Base-by-base conservation (phyloP, 2,113 vertebrate genomes). In the Rhagologus leucostigma region DNA sequence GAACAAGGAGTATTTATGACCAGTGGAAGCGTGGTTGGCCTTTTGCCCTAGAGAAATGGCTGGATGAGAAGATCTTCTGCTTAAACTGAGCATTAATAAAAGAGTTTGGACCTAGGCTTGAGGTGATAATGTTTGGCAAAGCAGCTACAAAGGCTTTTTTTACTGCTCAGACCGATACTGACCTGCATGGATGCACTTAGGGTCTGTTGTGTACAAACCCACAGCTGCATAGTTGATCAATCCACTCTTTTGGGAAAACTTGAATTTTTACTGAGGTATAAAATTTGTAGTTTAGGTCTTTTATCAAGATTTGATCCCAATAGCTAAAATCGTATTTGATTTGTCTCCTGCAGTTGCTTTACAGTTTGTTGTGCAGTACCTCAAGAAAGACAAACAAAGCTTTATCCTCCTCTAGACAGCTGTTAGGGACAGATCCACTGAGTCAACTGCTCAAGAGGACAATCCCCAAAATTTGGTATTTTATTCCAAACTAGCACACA, bases 41-140 rank as follows among this genome's bases (percentile, higher is more conserved):
- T 90, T 91, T 68, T 90, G 71, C 71, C 67, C 59, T 73, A 6
- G 76, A 88, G 70, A 90, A 95, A 52, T 73, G 55, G 13, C 27
- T 84, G 84, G 74, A 11, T 84, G 52, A 81, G 52, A 83, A 37
- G 39, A 63, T 55, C 46, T 87, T 56, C 50, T 80, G 26, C 52
- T 75, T 86, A 67, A 92, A 87, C 16, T 21, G 90, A 81, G 35
- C 55, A 32, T 81, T 74, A 67, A 39, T 55, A 77, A 86, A 89
- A 84, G 76, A 78, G 64, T 84, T 84, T 68, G n/a, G 37, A 71
- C 29, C 22, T 71, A 26, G n/a, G 12, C 29, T 64, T 59, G 37
- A 89, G 49, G 42, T 64, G 84, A 50, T 59, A 39, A 20, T 11
- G 5, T 78, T 82, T 77, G 83, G 24, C 52, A 87, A 71, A 85